A percentile compares a stretch with the other conserved stretches of the same genome.
phyloP scores from a whole-genome alignment of 2,888 invertebrate species.

The Melanostoma mellinum region DNA sequence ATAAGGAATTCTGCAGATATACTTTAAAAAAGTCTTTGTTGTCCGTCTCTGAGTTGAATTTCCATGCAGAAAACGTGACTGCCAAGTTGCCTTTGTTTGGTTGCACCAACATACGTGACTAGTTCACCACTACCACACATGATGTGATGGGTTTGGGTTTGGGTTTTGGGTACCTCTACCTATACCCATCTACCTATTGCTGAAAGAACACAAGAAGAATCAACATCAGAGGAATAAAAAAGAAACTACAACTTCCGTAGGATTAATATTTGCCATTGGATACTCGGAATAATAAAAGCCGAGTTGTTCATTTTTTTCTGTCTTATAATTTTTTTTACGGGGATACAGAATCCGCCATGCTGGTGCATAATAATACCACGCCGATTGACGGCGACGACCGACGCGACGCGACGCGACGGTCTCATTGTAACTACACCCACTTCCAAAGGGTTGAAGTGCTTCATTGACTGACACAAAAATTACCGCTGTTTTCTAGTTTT shows the following conservation, averaged over 20 bases:
- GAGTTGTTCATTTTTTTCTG: conserved; percentile 1
- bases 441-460: conserved; percentile 40
- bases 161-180: too few relatives aligned
- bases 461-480: conserved; percentile 46
- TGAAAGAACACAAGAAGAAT: too few relatives aligned
- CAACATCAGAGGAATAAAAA: background rate
- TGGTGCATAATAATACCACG: conserved; percentile 9
- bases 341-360: conserved; percentile 12
- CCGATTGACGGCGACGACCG: conserved; percentile 52
- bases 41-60: conserved; percentile 15
- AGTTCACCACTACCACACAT: conserved; percentile 33
- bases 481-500: conserved; percentile 9
- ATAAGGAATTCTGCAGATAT: conserved; percentile 68
- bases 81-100: conserved; percentile 62
- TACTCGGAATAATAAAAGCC: conserved; percentile 50
- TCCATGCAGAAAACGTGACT: conserved; percentile 59
- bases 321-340: background rate
- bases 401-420: conserved; percentile 45
- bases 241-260: conserved; percentile 24
- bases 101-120: conserved; percentile 50
- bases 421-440: background rate
- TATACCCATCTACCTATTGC: too few relatives aligned
- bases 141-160: conserved; percentile 34
- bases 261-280: conserved; percentile 57
- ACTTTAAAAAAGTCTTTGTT: conserved; percentile 40